Conservation (phyloP, 2,888 invertebrate species). For the Orthosia gracilis region DNA sequence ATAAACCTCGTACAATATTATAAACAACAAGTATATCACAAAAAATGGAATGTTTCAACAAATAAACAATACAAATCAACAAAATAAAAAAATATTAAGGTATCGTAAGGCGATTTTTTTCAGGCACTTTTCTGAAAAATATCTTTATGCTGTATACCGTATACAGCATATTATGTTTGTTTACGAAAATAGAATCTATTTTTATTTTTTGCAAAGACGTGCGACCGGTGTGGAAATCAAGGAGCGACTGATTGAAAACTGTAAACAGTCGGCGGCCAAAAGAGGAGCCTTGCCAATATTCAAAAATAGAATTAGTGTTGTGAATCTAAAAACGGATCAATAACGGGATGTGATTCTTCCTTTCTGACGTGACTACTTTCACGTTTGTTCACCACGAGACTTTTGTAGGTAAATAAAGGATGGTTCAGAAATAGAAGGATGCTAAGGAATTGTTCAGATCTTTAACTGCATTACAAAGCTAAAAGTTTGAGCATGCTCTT, state of each 20-base stretch:
- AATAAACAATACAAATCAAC: slow-evolving; percentile 59
- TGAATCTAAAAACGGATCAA: slow-evolving; percentile 65
- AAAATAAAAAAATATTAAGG: slow-evolving; percentile 50
- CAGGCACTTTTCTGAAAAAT: slow-evolving; percentile 79
- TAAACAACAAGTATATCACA: slow-evolving; percentile 77
- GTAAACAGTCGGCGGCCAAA: slow-evolving; percentile 73
- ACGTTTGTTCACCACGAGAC: slow-evolving; percentile 43
- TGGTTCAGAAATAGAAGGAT: not conserved
- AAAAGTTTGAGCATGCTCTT: not conserved
- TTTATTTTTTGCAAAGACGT: slow-evolving; percentile 65
- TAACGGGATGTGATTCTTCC: slow-evolving; percentile 46
- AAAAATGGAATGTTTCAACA: slow-evolving; percentile 79
- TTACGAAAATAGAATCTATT: slow-evolving; percentile 61
- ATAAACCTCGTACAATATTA: slow-evolving; percentile 67
- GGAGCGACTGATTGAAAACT: slow-evolving; percentile 74
- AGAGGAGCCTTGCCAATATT: slow-evolving; percentile 78
- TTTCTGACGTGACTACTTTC: slow-evolving; percentile 54
- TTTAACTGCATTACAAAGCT: not conserved
- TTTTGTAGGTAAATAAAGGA: not conserved
- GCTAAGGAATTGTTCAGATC: not conserved
- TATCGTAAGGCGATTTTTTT: slow-evolving; percentile 71
- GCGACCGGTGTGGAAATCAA: slow-evolving; percentile 65
- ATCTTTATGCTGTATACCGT: slow-evolving; percentile 80
- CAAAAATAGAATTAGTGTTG: slow-evolving; percentile 76
- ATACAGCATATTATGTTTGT: slow-evolving; percentile 84